These are phyloP conservation scores for Chlorodrepanis virens DNA, from an alignment of 2,113 vertebrate species.

Conservation along the genomic window DNA sequence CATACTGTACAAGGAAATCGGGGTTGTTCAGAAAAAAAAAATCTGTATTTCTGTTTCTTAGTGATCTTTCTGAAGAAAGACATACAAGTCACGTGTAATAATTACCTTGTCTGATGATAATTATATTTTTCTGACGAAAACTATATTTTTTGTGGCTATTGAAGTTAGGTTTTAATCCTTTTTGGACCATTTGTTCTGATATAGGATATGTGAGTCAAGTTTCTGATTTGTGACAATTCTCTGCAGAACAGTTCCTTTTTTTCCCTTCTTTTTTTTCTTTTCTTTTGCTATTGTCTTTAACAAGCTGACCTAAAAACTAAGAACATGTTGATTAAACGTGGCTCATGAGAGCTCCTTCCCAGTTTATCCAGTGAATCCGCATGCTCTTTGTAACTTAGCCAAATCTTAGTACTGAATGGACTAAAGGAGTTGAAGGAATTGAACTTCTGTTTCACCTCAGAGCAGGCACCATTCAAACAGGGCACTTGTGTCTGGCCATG, in stretches of 20 bases:
- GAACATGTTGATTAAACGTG: background rate
- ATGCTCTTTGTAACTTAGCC: background rate
- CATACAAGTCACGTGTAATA: background rate
- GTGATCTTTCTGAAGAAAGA: background rate
- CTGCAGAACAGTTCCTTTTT: background rate
- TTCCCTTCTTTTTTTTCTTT: fast-evolving
- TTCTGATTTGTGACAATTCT: background rate
- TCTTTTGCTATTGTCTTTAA: background rate
- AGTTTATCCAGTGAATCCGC: background rate
- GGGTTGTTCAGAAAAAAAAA: background rate
- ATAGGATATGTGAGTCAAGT: fast-evolving
- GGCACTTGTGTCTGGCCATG: fast-evolving
- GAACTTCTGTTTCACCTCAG: background rate
- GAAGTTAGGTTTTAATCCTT: background rate
- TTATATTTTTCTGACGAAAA: background rate
- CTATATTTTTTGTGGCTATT: background rate
- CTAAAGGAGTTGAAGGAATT: background rate
- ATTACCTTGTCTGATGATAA: background rate
- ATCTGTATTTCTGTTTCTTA: background rate
- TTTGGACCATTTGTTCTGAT: background rate
- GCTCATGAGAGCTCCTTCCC: background rate
- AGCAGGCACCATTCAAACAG: background rate
- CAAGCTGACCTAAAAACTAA: background rate
- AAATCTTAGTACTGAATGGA: background rate
- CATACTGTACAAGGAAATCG: background rate